phyloP scores from a whole-genome alignment of 1,140 invertebrate species.

The Aleiodes sp. region DNA sequence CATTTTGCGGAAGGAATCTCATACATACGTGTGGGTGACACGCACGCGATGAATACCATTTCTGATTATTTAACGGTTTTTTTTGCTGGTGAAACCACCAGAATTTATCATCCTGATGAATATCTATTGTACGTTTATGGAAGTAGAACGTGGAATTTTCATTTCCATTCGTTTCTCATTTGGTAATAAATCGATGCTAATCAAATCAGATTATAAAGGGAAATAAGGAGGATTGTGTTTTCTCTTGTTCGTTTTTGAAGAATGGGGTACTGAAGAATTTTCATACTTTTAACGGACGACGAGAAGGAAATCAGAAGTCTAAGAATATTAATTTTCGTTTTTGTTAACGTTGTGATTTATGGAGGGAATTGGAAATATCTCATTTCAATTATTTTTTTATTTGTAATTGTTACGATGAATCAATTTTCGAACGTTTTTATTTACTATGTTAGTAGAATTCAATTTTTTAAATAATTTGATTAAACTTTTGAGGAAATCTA shows the following conservation, averaged over 20 bases:
- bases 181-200: conserved; percentile 22
- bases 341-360: too few species aligned
- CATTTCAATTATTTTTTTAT: too few species aligned
- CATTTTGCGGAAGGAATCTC: neutral
- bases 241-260: conserved; percentile 4
- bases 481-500: too few species aligned
- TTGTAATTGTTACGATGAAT: too few species aligned
- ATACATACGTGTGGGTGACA: conserved; percentile 7
- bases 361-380: too few species aligned
- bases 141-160: conserved; percentile 14
- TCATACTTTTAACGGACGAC: neutral
- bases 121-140: conserved; percentile 6
- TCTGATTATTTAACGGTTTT: neutral
- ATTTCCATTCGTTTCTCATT: conserved; percentile 1
- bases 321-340: too few species aligned
- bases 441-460: too few species aligned
- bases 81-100: neutral
- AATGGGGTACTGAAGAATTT: neutral
- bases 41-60: conserved; percentile 13
- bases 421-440: too few species aligned
- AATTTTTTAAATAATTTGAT: too few species aligned
- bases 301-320: neutral
- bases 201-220: conserved; percentile 18
- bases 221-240: conserved; percentile 11
- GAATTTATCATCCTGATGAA: conserved; percentile 13